Evolutionary conservation across 2,797 vertebrate genomes (phyloP).

Genomic region (Sphenodon punctatus): DNA sequence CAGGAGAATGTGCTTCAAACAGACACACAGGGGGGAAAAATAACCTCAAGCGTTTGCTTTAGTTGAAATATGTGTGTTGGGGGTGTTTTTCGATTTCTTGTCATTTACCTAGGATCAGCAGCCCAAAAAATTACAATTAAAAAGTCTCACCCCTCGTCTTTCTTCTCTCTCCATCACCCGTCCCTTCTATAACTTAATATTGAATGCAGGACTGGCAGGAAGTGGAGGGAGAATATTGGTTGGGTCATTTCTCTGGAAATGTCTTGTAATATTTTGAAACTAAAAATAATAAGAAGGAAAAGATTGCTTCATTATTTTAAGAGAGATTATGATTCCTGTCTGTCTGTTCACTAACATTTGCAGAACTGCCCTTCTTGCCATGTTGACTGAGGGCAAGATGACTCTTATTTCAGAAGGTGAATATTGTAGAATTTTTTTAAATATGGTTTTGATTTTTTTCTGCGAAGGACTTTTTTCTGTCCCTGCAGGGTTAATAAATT

Average conservation of each 20-base stretch:
- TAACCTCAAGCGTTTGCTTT: slow-evolving; percentile 68
- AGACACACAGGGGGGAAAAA: slow-evolving; percentile 70
- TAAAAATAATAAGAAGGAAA: neutral
- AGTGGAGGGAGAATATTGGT: neutral
- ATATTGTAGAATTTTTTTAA: neutral
- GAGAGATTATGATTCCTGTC: slow-evolving; percentile 32
- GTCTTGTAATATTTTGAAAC: slow-evolving; percentile 2
- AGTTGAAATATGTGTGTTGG: slow-evolving; percentile 74
- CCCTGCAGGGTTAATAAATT: no score
- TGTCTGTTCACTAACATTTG: neutral
- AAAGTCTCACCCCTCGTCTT: slow-evolving; percentile 5
- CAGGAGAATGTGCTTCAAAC: slow-evolving; percentile 79
- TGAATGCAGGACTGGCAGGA: neutral
- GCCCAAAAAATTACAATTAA: slow-evolving; percentile 68
- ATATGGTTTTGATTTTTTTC: neutral
- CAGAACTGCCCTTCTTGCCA: neutral
- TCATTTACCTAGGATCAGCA: slow-evolving; percentile 68
- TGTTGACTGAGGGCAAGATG: neutral
- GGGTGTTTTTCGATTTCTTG: slow-evolving; percentile 64
- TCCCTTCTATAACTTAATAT: slow-evolving; percentile 43
- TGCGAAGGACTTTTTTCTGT: fast-evolving
- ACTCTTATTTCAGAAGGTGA: neutral
- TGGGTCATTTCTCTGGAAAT: slow-evolving; percentile 32
- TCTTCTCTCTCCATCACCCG: neutral
- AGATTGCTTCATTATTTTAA: slow-evolving; percentile 51